These are phyloP conservation scores for Tyria jacobaeae DNA, from an alignment of 2,888 invertebrate genomes.

Conservation along the genomic window DNA sequence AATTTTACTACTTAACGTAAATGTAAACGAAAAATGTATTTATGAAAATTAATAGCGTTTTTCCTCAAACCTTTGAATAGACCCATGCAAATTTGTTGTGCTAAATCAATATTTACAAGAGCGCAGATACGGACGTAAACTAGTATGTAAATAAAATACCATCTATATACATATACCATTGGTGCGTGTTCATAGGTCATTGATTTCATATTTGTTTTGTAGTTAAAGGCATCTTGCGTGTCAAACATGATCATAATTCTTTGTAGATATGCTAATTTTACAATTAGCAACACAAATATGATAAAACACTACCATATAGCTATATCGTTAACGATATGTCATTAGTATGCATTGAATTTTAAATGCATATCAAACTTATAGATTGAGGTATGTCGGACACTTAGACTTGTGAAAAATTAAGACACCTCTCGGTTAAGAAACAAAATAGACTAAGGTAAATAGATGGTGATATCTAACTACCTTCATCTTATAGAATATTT, in stretches of 20 bases:
- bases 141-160: slow-evolving; percentile 4
- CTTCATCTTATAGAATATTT: too few species aligned
- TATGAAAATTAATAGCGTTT: too few species aligned
- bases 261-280: slow-evolving; percentile 36
- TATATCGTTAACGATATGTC: too few species aligned
- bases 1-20: too few species aligned
- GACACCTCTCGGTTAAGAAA: too few species aligned
- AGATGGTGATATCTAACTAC: too few species aligned
- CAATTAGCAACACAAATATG: slow-evolving; percentile 25
- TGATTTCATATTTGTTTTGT: slow-evolving; percentile 20
- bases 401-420: too few species aligned
- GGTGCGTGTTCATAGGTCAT: slow-evolving; percentile 19
- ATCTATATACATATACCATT: not conserved
- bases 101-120: not conserved
- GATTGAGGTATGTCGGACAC: too few species aligned
- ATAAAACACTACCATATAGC: slow-evolving; percentile 20
- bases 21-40: too few species aligned
- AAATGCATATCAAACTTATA: too few species aligned
- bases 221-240: slow-evolving; percentile 32
- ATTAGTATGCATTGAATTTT: too few species aligned
- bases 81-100: not conserved
- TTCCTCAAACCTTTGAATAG: not conserved
- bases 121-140: not conserved
- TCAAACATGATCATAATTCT: slow-evolving; percentile 16
- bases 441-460: too few species aligned